Evolutionary conservation across 2,797 vertebrate species (phyloP), one percentile per base, ranked within the genome.

Genomic region (Rhinichthys osculus): DNA sequence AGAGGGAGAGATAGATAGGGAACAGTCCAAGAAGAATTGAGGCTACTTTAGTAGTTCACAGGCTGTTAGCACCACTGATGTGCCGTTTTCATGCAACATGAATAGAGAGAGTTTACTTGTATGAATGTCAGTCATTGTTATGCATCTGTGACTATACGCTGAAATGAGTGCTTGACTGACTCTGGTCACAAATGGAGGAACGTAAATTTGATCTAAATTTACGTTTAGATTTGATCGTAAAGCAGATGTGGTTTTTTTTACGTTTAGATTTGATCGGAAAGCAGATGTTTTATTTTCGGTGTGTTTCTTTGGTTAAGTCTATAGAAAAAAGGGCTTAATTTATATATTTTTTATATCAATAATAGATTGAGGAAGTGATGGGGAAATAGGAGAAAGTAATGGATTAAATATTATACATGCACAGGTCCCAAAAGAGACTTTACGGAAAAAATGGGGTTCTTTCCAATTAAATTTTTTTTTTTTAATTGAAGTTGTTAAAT

Each of bases 41-140:
- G 21, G 66, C 44, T 87, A 86, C 91, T 87, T 87, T 83, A 83
- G 89, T 92, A 94, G 93, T 96, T 95, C 93, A 90, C 94, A 91
- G 89, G 90, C 92, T 93, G 94, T 96, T 95, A 95, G 94, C 94
- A 93, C 92, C 93, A 92, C 81, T 54, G 85, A 92, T 87, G 90
- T n/a, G 50, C 85, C 30, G 78, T 67, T 62, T 82, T 67, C 62
- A 40, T 13, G 72, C 7, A 67, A 87, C 78, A 59, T 52, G 70
- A 85, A 67, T 62, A 81, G 66, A 11, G 3, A 11, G 21, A 85
- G 69, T 44, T 82, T 40, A 78, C 71, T 44, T 33, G 62, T 30
- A 13, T 23, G 79, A 80, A n/a, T 35, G 17, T n/a, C 78, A 7
- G 11, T 40, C 82, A 77, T 88, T 86, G 50, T 59, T 72, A 87